Percentiles rank a stretch among this genome's conserved stretches.
These are phyloP conservation scores for Solenopsis invicta DNA, from an alignment of 1,140 invertebrate species.

Conservation along the genomic window DNA sequence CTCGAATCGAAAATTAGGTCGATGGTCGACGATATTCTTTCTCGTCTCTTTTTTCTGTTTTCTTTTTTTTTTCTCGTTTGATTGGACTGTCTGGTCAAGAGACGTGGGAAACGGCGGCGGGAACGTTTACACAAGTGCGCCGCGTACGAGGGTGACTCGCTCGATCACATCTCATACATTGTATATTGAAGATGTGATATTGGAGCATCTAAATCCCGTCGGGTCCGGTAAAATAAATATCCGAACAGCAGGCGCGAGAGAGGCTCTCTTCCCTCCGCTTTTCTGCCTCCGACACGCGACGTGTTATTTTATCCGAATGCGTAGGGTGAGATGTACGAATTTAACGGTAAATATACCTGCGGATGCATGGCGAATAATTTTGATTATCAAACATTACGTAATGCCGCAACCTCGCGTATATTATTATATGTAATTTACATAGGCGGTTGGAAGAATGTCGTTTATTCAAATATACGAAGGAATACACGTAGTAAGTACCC, in stretches of 20 bases:
- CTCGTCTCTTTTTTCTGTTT: constrained; percentile 17
- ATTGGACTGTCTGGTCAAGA: constrained; percentile 1
- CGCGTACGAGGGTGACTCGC: not conserved
- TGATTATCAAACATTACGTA: not conserved
- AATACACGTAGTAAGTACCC: not conserved
- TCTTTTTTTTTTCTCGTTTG: not conserved
- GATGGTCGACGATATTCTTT: constrained; percentile 34
- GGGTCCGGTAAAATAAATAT: constrained; percentile 27
- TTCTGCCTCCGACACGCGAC: not conserved
- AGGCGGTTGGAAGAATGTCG: not conserved
- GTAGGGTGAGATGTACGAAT: not conserved
- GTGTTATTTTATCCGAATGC: not conserved
- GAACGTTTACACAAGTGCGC: constrained; percentile 43
- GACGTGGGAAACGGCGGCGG: constrained; percentile 58
- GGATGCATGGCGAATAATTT: not conserved
- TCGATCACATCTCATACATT: not conserved
- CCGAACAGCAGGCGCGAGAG: not conserved
- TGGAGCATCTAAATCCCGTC: constrained; percentile 16
- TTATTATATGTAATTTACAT: not conserved
- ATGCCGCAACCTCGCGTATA: not conserved
- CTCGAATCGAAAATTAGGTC: constrained; percentile 68
- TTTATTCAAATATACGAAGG: not conserved
- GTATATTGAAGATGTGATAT: constrained; percentile 23
- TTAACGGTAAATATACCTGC: not conserved
- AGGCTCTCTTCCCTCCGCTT: not conserved